Evolutionary conservation across 2,113 vertebrate species (phyloP), one percentile per base, ranked within the genome.

Genomic region (Proteles cristata): DNA sequence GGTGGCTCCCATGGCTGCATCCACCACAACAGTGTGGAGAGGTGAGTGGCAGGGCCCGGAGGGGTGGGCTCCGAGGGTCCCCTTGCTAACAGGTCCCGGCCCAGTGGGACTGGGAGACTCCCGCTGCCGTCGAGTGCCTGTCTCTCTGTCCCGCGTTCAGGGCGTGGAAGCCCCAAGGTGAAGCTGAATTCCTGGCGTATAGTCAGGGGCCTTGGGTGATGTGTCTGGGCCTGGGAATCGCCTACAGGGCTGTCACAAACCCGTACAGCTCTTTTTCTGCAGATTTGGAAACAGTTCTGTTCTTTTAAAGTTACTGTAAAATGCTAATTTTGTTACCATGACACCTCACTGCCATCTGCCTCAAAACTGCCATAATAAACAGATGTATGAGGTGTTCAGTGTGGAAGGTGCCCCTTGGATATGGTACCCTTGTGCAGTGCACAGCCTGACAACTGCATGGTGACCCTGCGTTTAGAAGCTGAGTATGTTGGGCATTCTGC

Each of bases 1-100:
- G 99, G 99, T 0, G 99, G 99, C 73, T 99, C 99, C 0, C 99
- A 99, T 3, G 99, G 99, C 25, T 99, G 99, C 96, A 98, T 99
- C 76, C 99, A 99, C 92, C 99, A 99, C 96, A 99, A 99, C 98
- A 99, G 99, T 4, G 99, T 99, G 74, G 99, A 99, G 97, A 99
- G 99, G 99, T 99, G 87, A 99, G 98, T 69, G 45, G n/a, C 11
- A 17, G n/a, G 58, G 23, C 23, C 76, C 0, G 23, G 39, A 76
- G n/a, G 35, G 2, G 4, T 33, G 50, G 68, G 26, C 11, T 66
- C 26, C 0, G 0, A n/a, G 85, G 77, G 43, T 48, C 14, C 86
- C 1, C 0, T 39, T 19, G 7, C 65, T 31, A 1, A 66, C 11
- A 31, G 1, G 31, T 15, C 53, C 33, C 28, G 15, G 7, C 26